These are phyloP conservation scores for Lamprotornis superbus DNA, from an alignment of 2,113 vertebrate genomes.

Conservation along the genomic window DNA sequence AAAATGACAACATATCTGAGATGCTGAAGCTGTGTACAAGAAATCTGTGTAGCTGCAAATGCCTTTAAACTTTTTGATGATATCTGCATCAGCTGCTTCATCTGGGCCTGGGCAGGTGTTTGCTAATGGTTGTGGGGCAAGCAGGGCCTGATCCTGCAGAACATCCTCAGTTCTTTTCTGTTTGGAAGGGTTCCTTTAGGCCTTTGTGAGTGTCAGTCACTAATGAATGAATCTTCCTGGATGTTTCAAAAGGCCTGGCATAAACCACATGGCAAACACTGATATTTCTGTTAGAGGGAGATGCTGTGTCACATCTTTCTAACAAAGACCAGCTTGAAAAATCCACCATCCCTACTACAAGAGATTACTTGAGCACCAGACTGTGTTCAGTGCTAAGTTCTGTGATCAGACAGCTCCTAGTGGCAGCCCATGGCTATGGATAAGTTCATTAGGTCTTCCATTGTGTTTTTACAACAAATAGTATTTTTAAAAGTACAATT, in stretches of 20 bases:
- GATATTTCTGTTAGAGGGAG: background rate
- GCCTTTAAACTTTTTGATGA: background rate
- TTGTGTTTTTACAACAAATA: background rate
- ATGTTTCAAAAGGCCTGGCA: background rate
- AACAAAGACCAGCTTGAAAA: background rate
- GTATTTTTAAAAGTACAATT: background rate
- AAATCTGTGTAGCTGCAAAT: background rate
- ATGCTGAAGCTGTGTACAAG: background rate
- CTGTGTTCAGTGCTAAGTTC: background rate
- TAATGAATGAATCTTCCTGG: background rate
- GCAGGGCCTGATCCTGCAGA: background rate
- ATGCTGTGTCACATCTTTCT: background rate
- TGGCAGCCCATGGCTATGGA: background rate
- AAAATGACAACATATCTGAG: background rate
- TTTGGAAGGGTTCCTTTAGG: background rate
- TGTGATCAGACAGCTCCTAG: background rate
- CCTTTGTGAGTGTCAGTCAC: background rate
- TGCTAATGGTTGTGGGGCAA: background rate
- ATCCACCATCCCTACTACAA: background rate
- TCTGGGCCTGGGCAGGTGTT: background rate
- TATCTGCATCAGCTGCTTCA: background rate
- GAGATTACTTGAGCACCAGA: background rate
- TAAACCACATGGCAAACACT: background rate
- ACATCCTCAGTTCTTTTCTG: background rate
- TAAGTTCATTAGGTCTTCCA: background rate